These are phyloP conservation scores for Drosophila flavopinicola DNA, from an alignment of 2,888 invertebrate genomes.

Conservation along the genomic window DNA sequence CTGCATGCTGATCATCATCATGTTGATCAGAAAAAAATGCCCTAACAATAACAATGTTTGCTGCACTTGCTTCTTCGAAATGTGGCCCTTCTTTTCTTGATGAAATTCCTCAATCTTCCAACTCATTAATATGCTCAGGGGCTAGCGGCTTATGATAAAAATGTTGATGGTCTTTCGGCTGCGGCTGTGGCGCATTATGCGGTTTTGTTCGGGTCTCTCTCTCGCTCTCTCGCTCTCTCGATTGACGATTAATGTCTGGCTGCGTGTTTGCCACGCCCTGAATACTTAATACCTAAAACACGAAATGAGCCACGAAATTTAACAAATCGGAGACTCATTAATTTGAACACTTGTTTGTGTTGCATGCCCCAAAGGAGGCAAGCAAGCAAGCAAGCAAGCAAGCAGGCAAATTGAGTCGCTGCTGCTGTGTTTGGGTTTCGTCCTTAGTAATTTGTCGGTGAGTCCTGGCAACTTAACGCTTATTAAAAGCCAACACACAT, in stretches of 20 bases:
- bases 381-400: constrained; percentile 7
- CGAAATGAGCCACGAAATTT: constrained; percentile 76
- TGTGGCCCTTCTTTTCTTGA: constrained; percentile 35
- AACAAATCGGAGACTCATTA: constrained; percentile 79
- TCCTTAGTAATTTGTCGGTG: constrained; percentile 57
- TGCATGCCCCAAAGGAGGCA: constrained; percentile 24
- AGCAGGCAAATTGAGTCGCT: constrained; percentile 65
- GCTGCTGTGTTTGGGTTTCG: constrained; percentile 25
- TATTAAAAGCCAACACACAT: constrained; percentile 61
- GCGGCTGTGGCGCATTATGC: constrained; percentile 44
- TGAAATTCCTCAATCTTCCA: constrained; percentile 67
- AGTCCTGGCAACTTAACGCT: constrained; percentile 72
- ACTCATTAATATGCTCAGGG: constrained; percentile 74
- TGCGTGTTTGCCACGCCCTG: constrained; percentile 62
- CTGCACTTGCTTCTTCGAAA: constrained; percentile 42
- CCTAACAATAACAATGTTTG: constrained; percentile 9
- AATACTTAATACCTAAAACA: neutral
- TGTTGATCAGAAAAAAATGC: too few species aligned
- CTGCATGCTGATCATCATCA: constrained; percentile 30
- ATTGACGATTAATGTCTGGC: constrained; percentile 65
- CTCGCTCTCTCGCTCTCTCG: too few species aligned
- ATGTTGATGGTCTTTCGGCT: constrained; percentile 25
- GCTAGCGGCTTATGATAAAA: constrained; percentile 37
- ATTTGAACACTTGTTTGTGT: constrained; percentile 70
- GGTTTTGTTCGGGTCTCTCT: constrained; percentile 49